Base-by-base conservation (phyloP, 2,797 vertebrate genomes). In the Labeo calbasu region DNA sequence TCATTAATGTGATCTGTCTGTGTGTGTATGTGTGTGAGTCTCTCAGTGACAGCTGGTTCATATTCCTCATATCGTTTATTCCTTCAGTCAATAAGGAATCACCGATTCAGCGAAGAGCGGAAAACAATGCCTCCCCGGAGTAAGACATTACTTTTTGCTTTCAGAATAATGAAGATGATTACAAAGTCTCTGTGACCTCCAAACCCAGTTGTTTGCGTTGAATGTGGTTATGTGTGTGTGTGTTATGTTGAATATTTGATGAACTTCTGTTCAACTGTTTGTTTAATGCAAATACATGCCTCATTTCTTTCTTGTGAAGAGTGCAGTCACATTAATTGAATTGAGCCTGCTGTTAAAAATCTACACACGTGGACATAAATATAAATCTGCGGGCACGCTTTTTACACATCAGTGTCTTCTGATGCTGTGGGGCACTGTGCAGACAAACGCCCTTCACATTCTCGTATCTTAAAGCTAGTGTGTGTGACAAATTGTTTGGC, bases 171-270 rank as follows among this genome's bases (percentile, higher is more conserved):
- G 36, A 36, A 77, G 36, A 77, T 46, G 40, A 77, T 57, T 51
- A 72, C 66, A 84, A 79, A 84, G 82, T 63, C 66, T 61, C 76
- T 40, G 66, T 25, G 82, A 84, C 82, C 66, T 84, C 76, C 53
- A 84, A 71, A 68, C 66, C 75, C 53, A 50, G 53, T 61, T 84
- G 53, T 78, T 48, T 78, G 50, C n/a, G n/a, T 46, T 77, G 46
- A 50, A 65, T 65, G n/a, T 65, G 19, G 43, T 2, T 71, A 11
- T 59, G 10, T 61, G 69, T 75, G 55, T 73, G n/a, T 19, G 63
- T 77, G 25, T 46, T 23, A 71, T 79, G 66, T 78, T 84, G 76
- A 78, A 84, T 79, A 63, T 78, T 84, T 84, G 55, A 84, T 84
- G 66, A 84, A 63, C 76, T 13, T 78, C 46, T 84, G 36, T 83